phyloP scores from a whole-genome alignment of 2,797 vertebrate genomes.

The Salmo trutta region DNA sequence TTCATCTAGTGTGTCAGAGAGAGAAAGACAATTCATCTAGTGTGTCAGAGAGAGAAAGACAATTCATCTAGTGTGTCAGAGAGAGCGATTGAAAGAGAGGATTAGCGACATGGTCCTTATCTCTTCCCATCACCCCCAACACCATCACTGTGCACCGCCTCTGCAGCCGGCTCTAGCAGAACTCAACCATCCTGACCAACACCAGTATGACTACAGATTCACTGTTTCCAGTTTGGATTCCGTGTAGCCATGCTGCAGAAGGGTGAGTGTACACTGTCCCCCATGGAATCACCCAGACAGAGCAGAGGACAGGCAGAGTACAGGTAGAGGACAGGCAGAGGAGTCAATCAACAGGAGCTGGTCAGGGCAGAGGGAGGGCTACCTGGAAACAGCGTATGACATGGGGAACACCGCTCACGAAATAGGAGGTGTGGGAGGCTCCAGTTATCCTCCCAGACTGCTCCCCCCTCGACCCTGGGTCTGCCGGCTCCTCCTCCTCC shows the following conservation, averaged over 20 bases:
- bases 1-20: no score
- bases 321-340: slow-evolving; percentile 34
- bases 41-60: slow-evolving; percentile 9
- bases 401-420: slow-evolving; percentile 60
- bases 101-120: not conserved
- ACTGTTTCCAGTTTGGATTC: not conserved
- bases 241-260: slow-evolving; percentile 55
- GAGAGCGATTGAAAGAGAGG: slow-evolving; percentile 26
- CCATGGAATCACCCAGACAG: slow-evolving; percentile 27
- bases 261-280: slow-evolving; percentile 33
- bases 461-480: slow-evolving; percentile 32
- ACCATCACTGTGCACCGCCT: slow-evolving; percentile 47
- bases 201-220: not conserved
- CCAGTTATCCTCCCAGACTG: slow-evolving; percentile 48
- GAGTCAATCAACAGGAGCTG: slow-evolving; percentile 28
- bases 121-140: slow-evolving; percentile 39
- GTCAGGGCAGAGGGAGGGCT: slow-evolving; percentile 50
- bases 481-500: slow-evolving; percentile 30
- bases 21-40: not conserved
- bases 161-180: slow-evolving; percentile 48
- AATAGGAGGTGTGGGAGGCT: slow-evolving; percentile 61
- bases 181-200: not conserved
- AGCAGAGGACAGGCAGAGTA: slow-evolving; percentile 31
- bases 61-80: not conserved
- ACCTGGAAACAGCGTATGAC: slow-evolving; percentile 75